These are phyloP conservation scores for Hypena proboscidalis DNA, from an alignment of 2,888 invertebrate species.

Conservation along the genomic window DNA sequence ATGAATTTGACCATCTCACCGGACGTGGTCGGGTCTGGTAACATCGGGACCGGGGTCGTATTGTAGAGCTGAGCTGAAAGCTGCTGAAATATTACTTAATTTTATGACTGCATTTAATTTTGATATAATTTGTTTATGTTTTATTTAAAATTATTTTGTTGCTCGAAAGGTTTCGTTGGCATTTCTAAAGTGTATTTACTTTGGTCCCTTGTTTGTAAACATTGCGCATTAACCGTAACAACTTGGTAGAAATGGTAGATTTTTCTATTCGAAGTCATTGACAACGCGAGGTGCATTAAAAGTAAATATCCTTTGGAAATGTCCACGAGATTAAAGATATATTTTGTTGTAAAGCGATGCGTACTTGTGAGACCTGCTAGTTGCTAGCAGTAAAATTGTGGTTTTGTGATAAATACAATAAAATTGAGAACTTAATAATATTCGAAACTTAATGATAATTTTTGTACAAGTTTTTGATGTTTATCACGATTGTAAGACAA, in stretches of 20 bases:
- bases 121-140: conserved; percentile 65
- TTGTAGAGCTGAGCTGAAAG: conserved; percentile 67
- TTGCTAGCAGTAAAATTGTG: conserved; percentile 81
- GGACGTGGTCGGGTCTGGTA: conserved; percentile 24
- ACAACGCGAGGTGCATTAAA: background rate
- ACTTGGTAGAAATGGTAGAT: background rate
- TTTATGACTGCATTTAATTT: conserved; percentile 66
- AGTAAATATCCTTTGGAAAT: conserved; percentile 53
- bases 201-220: conserved; percentile 18
- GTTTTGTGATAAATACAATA: conserved; percentile 83
- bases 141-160: conserved; percentile 68
- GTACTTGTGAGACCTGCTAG: conserved; percentile 78
- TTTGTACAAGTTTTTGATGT: conserved; percentile 75
- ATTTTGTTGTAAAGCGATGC: conserved; percentile 63
- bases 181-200: conserved; percentile 54
- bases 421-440: conserved; percentile 76
- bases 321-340: conserved; percentile 57
- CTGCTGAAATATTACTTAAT: conserved; percentile 74
- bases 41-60: conserved; percentile 46
- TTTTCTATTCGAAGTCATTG: background rate
- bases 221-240: background rate
- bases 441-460: conserved; percentile 70
- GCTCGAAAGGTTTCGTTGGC: conserved; percentile 57
- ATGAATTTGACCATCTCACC: conserved; percentile 14
- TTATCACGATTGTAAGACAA: conserved; percentile 52